Percentiles rank a stretch among this genome's conserved stretches.
Conservation (phyloP, 2,888 invertebrate species). For the Drosophila monieri region DNA sequence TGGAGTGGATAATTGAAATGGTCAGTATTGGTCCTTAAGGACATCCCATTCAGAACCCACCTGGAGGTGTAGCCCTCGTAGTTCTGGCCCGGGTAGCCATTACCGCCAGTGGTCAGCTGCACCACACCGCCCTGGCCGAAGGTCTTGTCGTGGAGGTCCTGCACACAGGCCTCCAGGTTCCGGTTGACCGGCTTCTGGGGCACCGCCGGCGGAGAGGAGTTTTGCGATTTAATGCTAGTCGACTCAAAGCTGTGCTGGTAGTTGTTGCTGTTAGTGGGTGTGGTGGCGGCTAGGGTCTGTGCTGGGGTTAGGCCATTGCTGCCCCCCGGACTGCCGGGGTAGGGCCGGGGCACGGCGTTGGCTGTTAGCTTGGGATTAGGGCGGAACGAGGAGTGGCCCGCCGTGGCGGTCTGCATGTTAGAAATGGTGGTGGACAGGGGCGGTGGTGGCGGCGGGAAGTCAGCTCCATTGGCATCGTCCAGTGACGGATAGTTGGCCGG, state of each 20-base stretch:
- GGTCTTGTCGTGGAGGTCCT: conserved; percentile 84
- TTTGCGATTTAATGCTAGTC: conserved; percentile 73
- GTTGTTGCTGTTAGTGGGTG: conserved; percentile 79
- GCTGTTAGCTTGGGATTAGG: conserved; percentile 84
- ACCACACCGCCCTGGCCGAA: conserved; percentile 83
- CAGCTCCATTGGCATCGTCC: conserved; percentile 67
- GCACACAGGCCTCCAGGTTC: conserved; percentile 83
- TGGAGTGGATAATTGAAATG: conserved; percentile 6
- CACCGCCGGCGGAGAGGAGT: conserved; percentile 61
- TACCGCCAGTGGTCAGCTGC: conserved; percentile 75
- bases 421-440: conserved; percentile 82
- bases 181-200: conserved; percentile 73
- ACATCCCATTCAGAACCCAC: conserved; percentile 84
- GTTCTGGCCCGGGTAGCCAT: conserved; percentile 83
- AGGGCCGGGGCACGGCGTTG: conserved; percentile 84
- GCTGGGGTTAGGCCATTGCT: conserved; percentile 62
- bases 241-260: conserved; percentile 80
- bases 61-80: conserved; percentile 89
- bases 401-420: conserved; percentile 82
- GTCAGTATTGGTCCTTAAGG: neutral
- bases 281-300: conserved; percentile 55
- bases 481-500: conserved; percentile 73
- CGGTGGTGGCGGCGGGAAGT: conserved; percentile 82
- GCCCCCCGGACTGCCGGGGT: conserved; percentile 80
- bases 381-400: conserved; percentile 77